phyloP scores from a whole-genome alignment of 2,113 vertebrate genomes.

The Clupea harengus region DNA sequence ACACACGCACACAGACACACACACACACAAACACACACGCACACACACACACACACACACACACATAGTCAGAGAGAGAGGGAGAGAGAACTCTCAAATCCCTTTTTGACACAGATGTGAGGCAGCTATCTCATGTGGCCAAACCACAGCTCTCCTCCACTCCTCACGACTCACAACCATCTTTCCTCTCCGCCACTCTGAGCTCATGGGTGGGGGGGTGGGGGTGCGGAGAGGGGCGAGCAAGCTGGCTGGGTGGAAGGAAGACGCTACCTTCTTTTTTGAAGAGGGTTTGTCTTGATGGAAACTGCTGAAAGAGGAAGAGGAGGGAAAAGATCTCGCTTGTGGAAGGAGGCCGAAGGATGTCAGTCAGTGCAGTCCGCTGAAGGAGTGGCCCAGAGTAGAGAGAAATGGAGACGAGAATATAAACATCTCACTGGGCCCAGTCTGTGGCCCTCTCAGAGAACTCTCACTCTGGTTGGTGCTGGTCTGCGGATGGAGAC shows the following conservation, averaged over 20 bases:
- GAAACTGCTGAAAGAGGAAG: neutral
- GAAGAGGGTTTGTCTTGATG: neutral
- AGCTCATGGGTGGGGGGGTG: no score
- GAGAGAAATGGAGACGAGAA: no score
- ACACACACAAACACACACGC: no score
- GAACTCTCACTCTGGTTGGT: no score
- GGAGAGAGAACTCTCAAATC: neutral
- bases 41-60: no score
- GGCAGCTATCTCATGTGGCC: slow-evolving; percentile 12
- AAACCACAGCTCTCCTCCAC: neutral
- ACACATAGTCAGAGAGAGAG: neutral
- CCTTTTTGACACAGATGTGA: slow-evolving; percentile 13
- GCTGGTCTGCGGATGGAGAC: no score
- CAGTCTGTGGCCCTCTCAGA: no score
- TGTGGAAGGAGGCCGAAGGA: neutral
- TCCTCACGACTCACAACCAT: neutral
- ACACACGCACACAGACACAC: no score
- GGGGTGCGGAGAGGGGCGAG: neutral
- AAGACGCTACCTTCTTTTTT: neutral
- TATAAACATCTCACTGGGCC: no score
- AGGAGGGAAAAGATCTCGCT: neutral
- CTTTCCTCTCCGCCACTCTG: neutral
- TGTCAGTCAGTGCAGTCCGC: no score
- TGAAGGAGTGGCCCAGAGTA: no score
- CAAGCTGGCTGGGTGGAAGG: neutral